Evolutionary conservation across 2,888 invertebrate species (phyloP).

Genomic region (Tineola bisselliella): DNA sequence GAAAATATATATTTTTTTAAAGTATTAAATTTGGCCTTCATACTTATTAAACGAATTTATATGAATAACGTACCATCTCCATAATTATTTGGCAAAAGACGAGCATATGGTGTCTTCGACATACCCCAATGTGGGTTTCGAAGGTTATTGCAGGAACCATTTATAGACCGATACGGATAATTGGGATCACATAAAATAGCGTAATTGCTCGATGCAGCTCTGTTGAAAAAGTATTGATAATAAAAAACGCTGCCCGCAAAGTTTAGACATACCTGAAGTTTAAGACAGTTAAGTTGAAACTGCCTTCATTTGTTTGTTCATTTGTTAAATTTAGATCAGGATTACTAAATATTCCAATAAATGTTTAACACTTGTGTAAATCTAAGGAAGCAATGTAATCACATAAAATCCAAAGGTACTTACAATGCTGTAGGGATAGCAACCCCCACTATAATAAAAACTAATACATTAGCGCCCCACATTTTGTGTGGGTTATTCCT

Average conservation of each 20-base stretch:
- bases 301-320: too few relatives aligned
- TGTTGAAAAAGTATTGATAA: too few relatives aligned
- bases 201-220: not conserved
- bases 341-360: too few relatives aligned
- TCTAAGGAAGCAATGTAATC: not conserved
- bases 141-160: conserved; percentile 90
- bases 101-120: conserved; percentile 68
- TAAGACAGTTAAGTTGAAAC: too few relatives aligned
- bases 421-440: not conserved
- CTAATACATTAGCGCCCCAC: not conserved
- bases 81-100: conserved; percentile 65
- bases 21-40: too few relatives aligned
- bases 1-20: too few relatives aligned
- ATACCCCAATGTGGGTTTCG: conserved; percentile 79
- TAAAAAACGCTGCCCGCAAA: too few relatives aligned
- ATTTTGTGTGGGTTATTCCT: not conserved
- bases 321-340: too few relatives aligned
- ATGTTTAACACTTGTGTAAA: not conserved
- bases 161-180: conserved; percentile 70
- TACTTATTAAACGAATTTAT: not conserved
- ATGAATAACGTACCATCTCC: conserved; percentile 56
- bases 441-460: not conserved
- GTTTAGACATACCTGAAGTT: too few relatives aligned
- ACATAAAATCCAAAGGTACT: not conserved
- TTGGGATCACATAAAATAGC: conserved; percentile 20